These are phyloP conservation scores for Hypomecis atomaria DNA, from an alignment of 2,888 invertebrate species.

Conservation along the genomic window DNA sequence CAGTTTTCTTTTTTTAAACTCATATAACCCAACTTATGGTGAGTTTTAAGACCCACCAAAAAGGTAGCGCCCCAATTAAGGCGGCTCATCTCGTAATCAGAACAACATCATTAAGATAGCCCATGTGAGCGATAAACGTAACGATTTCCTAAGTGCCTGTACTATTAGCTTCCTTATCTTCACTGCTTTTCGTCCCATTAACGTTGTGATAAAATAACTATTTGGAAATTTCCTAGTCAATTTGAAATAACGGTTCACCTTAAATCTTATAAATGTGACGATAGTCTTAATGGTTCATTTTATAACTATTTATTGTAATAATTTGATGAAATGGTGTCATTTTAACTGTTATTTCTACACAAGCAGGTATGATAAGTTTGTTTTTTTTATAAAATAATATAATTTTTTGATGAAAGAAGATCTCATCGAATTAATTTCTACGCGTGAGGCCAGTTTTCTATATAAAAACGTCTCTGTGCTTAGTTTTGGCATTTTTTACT, in stretches of 20 bases:
- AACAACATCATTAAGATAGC: conserved; percentile 42
- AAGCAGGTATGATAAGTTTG: no score
- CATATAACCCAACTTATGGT: neutral
- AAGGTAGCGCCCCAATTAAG: conserved; percentile 7
- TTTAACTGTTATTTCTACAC: no score
- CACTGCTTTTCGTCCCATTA: conserved; percentile 62
- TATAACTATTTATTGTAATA: neutral
- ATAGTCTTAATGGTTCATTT: neutral
- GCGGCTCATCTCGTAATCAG: conserved; percentile 15
- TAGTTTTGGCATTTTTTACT: no score
- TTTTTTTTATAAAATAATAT: no score
- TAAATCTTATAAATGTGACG: neutral
- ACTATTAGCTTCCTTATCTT: conserved; percentile 71
- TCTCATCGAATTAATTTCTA: no score
- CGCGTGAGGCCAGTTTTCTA: no score
- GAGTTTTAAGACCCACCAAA: neutral
- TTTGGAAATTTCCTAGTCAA: conserved; percentile 69
- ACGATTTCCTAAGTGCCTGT: conserved; percentile 65
- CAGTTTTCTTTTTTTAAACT: neutral
- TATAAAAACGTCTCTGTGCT: no score
- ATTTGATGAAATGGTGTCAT: no score
- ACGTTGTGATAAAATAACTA: conserved; percentile 64
- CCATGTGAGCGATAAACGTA: conserved; percentile 51
- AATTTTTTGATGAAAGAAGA: no score
- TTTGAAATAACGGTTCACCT: conserved; percentile 2